Evolutionary conservation across 37 sponge, comb jelly and placozoan species (phyloP).

Genomic region (Agelas oroides): DNA sequence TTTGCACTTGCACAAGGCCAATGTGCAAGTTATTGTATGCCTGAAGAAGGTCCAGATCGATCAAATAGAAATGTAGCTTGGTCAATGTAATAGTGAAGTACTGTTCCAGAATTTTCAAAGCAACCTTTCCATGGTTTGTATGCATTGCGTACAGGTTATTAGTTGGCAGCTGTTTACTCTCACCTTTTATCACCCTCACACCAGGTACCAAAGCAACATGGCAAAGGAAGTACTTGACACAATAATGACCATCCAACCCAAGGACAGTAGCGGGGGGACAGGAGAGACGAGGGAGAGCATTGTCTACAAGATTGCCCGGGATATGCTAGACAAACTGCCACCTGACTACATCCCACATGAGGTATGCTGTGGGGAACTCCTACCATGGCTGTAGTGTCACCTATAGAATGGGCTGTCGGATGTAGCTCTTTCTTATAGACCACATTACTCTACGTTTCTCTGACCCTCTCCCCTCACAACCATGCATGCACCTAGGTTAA

Average conservation of each 20-base stretch:
- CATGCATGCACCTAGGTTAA: slow-evolving; percentile 78
- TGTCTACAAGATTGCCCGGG: slow-evolving; percentile 85
- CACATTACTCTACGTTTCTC: too few relatives aligned
- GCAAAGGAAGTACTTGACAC: slow-evolving; percentile 96
- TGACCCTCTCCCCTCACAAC: too few relatives aligned
- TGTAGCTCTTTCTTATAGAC: too few relatives aligned
- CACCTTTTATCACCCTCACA: neutral
- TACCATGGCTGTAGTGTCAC: neutral
- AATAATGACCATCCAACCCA: slow-evolving; percentile 97
- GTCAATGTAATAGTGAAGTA: too few relatives aligned
- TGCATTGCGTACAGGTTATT: neutral
- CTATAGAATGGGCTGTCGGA: too few relatives aligned
- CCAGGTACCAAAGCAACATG: slow-evolving; percentile 93
- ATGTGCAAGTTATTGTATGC: too few relatives aligned
- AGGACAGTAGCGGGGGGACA: slow-evolving; percentile 95
- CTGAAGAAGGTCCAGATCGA: too few relatives aligned
- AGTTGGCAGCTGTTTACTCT: neutral
- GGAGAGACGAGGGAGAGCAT: slow-evolving; percentile 99
- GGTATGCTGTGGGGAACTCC: slow-evolving; percentile 22
- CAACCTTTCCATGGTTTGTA: too few relatives aligned
- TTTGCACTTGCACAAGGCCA: too few relatives aligned
- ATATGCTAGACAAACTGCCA: slow-evolving; percentile 97
- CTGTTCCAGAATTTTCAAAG: too few relatives aligned
- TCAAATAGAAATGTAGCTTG: too few relatives aligned
- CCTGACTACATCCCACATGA: slow-evolving; percentile 96